Conservation (phyloP, 2,797 vertebrate species). For the Paramormyrops hopkinsi region DNA sequence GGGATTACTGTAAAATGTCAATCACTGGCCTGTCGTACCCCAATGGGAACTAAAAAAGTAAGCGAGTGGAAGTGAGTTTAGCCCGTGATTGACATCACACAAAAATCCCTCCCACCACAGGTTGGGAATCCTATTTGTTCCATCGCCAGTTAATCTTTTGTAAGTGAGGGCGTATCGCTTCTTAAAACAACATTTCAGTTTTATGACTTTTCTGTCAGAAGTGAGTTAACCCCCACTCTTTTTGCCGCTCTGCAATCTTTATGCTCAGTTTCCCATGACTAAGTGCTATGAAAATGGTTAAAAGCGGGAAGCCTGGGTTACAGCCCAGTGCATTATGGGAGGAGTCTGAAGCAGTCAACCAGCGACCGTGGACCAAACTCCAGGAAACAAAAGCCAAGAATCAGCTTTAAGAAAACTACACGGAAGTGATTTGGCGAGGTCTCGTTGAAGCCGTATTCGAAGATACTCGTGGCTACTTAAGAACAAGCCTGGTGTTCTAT, state of each 20-base stretch:
- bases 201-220: conserved; percentile 10
- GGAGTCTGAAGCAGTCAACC: neutral
- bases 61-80: neutral
- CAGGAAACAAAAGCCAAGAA: neutral
- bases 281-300: conserved; percentile 8
- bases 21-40: neutral
- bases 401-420: neutral
- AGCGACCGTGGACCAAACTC: neutral
- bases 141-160: conserved; percentile 7
- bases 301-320: neutral
- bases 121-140: neutral
- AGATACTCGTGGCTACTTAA: neutral
- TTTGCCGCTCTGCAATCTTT: neutral
- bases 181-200: neutral
- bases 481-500: neutral
- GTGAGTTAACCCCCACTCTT: conserved; percentile 2
- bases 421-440: neutral
- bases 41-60: neutral
- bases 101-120: neutral
- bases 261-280: conserved; percentile 1
- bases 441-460: neutral
- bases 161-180: neutral
- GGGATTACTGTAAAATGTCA: conserved; percentile 5
- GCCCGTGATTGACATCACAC: neutral
- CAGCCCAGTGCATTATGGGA: neutral